Conservation (phyloP, 2,797 vertebrate genomes). For the Potorous gilbertii region DNA sequence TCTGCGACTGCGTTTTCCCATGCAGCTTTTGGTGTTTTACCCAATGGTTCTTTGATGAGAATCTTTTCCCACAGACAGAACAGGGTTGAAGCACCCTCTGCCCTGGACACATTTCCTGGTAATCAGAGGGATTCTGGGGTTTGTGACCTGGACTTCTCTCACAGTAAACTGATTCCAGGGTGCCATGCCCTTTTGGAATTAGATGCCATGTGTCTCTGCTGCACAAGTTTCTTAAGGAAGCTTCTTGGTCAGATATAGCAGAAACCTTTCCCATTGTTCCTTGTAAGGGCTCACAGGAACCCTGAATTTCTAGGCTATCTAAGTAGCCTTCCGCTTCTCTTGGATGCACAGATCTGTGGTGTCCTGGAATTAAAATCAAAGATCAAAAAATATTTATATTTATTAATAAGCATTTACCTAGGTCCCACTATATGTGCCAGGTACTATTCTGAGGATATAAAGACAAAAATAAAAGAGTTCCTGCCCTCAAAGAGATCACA, state of each 20-base stretch:
- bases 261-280: not conserved
- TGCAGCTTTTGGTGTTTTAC: slow-evolving; percentile 46
- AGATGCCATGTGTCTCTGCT: not conserved
- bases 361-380: not conserved
- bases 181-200: not conserved
- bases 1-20: slow-evolving; percentile 26
- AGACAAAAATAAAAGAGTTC: not conserved
- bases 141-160: not conserved
- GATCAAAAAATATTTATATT: not conserved
- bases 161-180: not conserved
- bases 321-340: not conserved
- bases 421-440: not conserved
- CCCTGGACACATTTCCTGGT: not conserved
- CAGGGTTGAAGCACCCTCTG: slow-evolving; percentile 42
- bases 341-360: not conserved
- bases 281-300: not conserved
- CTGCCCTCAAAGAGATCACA: not conserved
- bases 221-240: not conserved
- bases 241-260: not conserved
- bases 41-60: not conserved
- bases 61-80: slow-evolving; percentile 49
- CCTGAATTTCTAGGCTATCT: not conserved
- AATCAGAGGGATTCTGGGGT: too few relatives aligned
- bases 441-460: not conserved
- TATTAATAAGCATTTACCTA: not conserved